These are phyloP conservation scores for Nomada fabriciana DNA, from an alignment of 2,888 invertebrate species.

Conservation along the genomic window DNA sequence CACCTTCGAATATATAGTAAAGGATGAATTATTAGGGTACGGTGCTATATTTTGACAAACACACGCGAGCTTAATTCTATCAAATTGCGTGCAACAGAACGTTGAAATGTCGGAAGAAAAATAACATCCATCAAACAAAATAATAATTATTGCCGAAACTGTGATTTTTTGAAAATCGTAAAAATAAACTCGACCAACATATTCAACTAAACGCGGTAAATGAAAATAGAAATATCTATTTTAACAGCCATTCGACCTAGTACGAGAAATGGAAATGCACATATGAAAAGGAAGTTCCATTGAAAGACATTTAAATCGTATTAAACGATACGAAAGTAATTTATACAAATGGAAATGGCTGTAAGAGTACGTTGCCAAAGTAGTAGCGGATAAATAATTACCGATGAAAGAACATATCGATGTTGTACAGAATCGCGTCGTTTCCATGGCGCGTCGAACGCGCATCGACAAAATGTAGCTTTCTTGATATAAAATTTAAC, in stretches of 20 bases:
- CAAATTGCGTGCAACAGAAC: too few relatives aligned
- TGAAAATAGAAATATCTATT: not conserved
- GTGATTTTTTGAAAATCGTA: not conserved
- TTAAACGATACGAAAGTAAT: not conserved
- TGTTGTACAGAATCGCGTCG: constrained; percentile 15
- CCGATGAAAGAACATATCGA: constrained; percentile 12
- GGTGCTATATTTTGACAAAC: too few relatives aligned
- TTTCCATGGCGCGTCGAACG: constrained; percentile 23
- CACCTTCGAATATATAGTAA: too few relatives aligned
- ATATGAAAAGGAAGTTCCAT: not conserved
- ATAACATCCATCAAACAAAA: too few relatives aligned
- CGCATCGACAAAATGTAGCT: constrained; percentile 34
- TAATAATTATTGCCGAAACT: too few relatives aligned
- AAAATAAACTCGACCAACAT: too few relatives aligned
- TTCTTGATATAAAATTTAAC: constrained; percentile 53
- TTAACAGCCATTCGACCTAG: not conserved
- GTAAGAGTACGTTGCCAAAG: not conserved
- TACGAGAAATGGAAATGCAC: too few relatives aligned
- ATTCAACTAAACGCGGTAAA: not conserved
- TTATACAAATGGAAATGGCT: not conserved
- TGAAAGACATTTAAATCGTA: not conserved
- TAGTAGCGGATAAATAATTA: not conserved
- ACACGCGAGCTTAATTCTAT: too few relatives aligned
- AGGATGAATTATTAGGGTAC: too few relatives aligned
- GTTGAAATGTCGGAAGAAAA: too few relatives aligned